Conservation (phyloP, 1,140 invertebrate species). For the Odontomachus brunneus region DNA sequence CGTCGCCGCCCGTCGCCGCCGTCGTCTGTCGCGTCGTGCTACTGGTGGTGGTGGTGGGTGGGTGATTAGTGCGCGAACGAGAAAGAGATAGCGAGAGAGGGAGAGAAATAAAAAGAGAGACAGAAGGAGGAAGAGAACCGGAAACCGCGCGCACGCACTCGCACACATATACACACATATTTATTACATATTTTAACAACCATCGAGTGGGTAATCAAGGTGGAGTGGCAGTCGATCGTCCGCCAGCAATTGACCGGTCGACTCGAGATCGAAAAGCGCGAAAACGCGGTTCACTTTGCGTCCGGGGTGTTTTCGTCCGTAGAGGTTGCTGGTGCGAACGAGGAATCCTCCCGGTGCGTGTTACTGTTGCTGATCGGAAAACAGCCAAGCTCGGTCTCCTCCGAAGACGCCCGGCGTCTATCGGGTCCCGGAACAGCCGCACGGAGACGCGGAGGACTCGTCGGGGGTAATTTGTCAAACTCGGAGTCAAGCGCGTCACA, state of each 20-base stretch:
- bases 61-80: constrained; percentile 42
- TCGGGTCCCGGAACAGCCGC: not conserved
- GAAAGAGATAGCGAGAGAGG: not conserved
- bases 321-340: constrained; percentile 12
- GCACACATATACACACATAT: not conserved
- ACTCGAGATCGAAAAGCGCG: constrained; percentile 14
- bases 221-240: constrained; percentile 6
- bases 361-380: not conserved
- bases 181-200: no score
- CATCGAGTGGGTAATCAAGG: constrained; percentile 6
- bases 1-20: constrained; percentile 45
- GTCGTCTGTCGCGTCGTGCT: constrained; percentile 42
- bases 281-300: constrained; percentile 11
- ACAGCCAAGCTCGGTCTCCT: not conserved
- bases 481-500: constrained; percentile 21
- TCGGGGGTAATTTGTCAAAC: constrained; percentile 25
- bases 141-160: not conserved
- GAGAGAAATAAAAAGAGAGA: constrained; percentile 15
- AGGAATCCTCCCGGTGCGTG: not conserved
- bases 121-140: constrained; percentile 1
- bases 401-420: not conserved
- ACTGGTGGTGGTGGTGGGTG: constrained; percentile 47
- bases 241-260: not conserved
- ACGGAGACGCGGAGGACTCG: constrained; percentile 3
- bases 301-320: constrained; percentile 8